A percentile compares a stretch with the other conserved stretches of the same genome.
These are phyloP conservation scores for Agrochola macilenta DNA, from an alignment of 2,888 invertebrate genomes.

Conservation along the genomic window DNA sequence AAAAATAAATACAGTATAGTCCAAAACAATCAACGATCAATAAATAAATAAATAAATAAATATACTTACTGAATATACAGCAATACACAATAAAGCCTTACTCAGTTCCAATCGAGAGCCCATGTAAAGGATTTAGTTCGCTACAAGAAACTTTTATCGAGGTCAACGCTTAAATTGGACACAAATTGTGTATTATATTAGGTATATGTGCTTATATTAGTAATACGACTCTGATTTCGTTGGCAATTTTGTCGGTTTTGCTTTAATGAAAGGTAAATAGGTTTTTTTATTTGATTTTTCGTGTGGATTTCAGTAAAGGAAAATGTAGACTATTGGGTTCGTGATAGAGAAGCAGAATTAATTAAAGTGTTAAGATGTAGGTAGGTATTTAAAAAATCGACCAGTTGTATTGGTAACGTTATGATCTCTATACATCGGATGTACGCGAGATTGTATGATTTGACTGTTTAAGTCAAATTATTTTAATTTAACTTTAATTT, in stretches of 20 bases:
- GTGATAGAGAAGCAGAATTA: neutral
- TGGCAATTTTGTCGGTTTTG: constrained; percentile 11
- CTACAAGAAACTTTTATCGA: constrained; percentile 49
- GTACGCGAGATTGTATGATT: neutral
- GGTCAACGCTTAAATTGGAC: constrained; percentile 54
- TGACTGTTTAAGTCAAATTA: too few relatives aligned
- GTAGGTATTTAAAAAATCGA: neutral
- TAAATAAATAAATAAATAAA: constrained; percentile 47
- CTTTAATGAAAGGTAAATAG: neutral
- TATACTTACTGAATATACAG: constrained; percentile 23
- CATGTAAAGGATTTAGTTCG: constrained; percentile 41
- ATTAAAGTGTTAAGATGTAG: neutral
- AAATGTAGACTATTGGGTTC: neutral
- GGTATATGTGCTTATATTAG: constrained; percentile 22
- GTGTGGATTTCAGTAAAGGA: neutral
- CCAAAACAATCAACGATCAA: constrained; percentile 28
- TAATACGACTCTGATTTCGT: constrained; percentile 29
- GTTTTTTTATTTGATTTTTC: neutral
- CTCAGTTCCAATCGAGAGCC: constrained; percentile 29
- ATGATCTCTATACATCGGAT: neutral
- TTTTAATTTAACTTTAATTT: too few relatives aligned
- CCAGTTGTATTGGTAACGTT: neutral
- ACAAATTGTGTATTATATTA: constrained; percentile 47
- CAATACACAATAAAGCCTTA: constrained; percentile 30
- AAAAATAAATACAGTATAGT: neutral